phyloP scores from a whole-genome alignment of 1,140 invertebrate genomes.

The Watersipora subatra region DNA sequence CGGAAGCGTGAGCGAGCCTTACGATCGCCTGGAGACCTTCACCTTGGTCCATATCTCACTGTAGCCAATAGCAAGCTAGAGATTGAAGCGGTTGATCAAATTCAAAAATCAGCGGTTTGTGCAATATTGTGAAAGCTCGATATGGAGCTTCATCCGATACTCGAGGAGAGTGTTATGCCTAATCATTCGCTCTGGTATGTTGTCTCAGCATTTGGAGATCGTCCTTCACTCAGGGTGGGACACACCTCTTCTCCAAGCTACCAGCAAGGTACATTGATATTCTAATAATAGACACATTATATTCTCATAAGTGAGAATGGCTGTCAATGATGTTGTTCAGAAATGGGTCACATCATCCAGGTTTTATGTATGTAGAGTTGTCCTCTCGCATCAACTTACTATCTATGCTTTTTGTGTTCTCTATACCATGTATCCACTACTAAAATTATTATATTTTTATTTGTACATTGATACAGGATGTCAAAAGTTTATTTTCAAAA shows the following conservation, averaged over 20 bases:
- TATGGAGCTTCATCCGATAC: constrained; percentile 37
- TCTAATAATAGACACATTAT: no score
- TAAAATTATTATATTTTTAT: no score
- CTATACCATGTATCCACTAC: no score
- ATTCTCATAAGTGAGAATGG: constrained; percentile 19
- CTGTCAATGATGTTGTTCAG: constrained; percentile 13
- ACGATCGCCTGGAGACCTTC: neutral
- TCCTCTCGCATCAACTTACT: no score
- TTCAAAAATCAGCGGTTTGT: neutral
- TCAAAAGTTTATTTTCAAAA: no score
- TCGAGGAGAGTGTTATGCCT: constrained; percentile 24
- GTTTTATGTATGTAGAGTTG: no score
- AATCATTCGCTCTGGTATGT: constrained; percentile 32
- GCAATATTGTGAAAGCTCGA: neutral
- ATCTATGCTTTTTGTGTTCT: no score
- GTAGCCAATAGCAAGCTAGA: neutral
- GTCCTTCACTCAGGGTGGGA: constrained; percentile 35
- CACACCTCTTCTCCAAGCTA: constrained; percentile 32
- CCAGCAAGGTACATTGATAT: no score
- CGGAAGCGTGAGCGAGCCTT: neutral
- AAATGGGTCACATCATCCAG: no score
- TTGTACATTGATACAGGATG: no score
- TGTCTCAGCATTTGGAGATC: constrained; percentile 28
- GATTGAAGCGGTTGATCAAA: neutral
- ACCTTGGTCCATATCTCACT: neutral